These are phyloP conservation scores for Ormyrus rosae DNA, from an alignment of 2,888 invertebrate species.

Conservation along the genomic window DNA sequence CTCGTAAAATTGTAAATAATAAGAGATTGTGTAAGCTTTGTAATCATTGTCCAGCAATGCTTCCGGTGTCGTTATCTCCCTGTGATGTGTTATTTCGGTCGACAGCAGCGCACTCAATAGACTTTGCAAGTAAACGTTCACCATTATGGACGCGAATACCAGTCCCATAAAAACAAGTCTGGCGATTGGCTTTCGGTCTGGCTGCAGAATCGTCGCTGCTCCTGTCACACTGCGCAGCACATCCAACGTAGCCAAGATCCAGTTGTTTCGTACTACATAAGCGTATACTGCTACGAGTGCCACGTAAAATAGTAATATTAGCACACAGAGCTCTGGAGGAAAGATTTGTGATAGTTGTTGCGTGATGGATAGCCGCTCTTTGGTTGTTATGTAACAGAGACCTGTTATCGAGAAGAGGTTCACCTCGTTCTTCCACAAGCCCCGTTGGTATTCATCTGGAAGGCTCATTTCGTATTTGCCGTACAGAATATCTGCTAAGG, in stretches of 20 bases:
- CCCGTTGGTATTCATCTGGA: not conserved
- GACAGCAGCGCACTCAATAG: slow-evolving; percentile 7
- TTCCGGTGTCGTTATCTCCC: not conserved
- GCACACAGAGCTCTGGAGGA: not conserved
- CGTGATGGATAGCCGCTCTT: not conserved
- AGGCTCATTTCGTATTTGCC: not conserved
- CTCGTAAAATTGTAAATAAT: slow-evolving; percentile 8
- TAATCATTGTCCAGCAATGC: not conserved
- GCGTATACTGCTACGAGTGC: not conserved
- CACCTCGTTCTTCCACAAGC: slow-evolving; percentile 19
- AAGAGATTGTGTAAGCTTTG: not conserved
- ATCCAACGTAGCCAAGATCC: not conserved
- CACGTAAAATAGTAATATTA: not conserved
- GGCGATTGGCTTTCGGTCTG: not conserved
- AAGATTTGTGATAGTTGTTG: not conserved
- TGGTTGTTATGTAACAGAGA: not conserved
- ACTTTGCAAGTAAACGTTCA: slow-evolving; percentile 8
- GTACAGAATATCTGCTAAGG: not conserved
- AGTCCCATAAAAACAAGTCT: not conserved
- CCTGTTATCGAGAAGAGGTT: not conserved
- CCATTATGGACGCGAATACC: slow-evolving; percentile 1
- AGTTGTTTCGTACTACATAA: not conserved
- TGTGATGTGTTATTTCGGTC: not conserved
- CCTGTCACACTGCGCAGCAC: not conserved
- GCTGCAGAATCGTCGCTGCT: slow-evolving; percentile 4